These are phyloP conservation scores for Saguinus imperator DNA, from an alignment of 2,113 vertebrate genomes.

Conservation along the genomic window DNA sequence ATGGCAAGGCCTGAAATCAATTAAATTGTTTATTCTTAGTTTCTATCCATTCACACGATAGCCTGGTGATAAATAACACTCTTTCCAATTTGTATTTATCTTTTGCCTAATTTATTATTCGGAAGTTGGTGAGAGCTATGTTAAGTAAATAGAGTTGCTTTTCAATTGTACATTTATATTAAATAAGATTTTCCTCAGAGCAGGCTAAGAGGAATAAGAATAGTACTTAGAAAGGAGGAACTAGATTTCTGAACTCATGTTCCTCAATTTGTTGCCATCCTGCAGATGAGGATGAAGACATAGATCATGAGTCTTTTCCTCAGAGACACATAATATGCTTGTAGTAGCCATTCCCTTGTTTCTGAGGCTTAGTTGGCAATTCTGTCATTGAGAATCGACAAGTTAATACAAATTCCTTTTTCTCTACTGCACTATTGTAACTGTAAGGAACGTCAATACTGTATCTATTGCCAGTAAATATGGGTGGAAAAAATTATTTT, in stretches of 20 bases:
- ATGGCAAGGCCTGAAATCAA: background rate
- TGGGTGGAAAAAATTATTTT: background rate
- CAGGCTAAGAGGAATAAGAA: background rate
- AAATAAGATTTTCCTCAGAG: background rate
- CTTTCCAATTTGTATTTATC: conserved; percentile 20
- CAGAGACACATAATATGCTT: background rate
- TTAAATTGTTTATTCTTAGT: conserved; percentile 52
- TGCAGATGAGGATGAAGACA: background rate
- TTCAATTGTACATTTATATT: conserved; percentile 41
- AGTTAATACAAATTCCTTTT: background rate
- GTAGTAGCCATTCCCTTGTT: background rate
- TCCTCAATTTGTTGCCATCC: background rate
- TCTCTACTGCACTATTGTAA: background rate
- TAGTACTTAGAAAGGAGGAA: background rate
- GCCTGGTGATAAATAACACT: conserved; percentile 23
- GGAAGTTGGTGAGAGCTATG: background rate
- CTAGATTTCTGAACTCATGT: background rate
- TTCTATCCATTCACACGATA: background rate
- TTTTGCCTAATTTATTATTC: conserved; percentile 61
- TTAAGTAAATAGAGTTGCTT: conserved; percentile 49
- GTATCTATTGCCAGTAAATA: background rate
- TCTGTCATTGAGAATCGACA: background rate
- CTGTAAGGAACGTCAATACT: background rate
- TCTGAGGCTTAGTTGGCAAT: background rate
- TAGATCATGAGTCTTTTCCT: background rate